These are phyloP conservation scores for Tragelaphus imberbis DNA, from an alignment of 2,113 vertebrate species.

Conservation along the genomic window DNA sequence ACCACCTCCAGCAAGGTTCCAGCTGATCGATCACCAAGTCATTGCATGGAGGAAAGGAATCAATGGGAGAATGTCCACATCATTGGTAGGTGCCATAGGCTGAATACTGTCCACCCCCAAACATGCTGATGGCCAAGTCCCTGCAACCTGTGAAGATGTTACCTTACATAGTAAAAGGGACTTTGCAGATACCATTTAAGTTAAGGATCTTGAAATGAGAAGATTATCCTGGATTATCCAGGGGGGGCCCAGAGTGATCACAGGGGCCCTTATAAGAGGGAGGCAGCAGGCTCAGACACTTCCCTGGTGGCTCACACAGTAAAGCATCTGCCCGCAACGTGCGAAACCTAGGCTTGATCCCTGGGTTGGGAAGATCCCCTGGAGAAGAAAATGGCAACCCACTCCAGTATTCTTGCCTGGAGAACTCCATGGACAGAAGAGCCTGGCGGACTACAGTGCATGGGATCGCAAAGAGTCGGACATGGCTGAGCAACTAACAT, in stretches of 20 bases:
- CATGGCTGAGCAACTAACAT: not conserved
- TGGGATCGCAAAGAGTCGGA: not conserved
- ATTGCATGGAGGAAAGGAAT: not conserved
- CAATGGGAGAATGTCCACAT: not conserved
- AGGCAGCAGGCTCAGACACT: not conserved
- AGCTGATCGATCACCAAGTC: not conserved
- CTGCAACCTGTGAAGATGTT: not conserved
- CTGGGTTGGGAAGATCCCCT: not conserved
- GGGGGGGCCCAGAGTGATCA: not conserved
- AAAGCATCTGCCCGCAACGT: not conserved
- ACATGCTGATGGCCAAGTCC: not conserved
- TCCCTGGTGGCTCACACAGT: not conserved
- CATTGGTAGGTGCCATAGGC: not conserved
- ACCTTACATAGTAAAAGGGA: not conserved
- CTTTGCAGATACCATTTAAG: not conserved
- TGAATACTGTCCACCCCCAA: not conserved
- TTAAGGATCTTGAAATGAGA: not conserved
- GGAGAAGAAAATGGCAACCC: not conserved
- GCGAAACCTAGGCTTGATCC: not conserved
- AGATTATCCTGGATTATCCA: not conserved
- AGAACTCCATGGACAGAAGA: not conserved
- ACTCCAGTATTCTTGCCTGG: not conserved
- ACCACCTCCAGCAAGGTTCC: not conserved
- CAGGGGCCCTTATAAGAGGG: not conserved
- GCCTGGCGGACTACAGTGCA: not conserved